Conservation (phyloP, 2,888 invertebrate species). For the Rhagonycha lutea region DNA sequence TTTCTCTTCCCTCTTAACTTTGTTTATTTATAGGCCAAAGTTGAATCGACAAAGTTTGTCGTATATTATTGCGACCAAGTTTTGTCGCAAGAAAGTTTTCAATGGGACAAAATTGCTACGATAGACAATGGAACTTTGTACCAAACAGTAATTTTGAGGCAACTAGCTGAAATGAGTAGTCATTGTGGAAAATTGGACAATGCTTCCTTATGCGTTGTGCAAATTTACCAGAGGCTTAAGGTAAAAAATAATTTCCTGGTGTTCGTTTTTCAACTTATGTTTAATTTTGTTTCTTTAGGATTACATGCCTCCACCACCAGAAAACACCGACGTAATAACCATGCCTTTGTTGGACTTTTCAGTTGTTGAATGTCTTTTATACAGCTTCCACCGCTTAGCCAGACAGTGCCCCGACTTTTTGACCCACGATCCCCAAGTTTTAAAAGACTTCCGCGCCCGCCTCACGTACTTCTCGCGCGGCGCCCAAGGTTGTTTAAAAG, state of each 20-base stretch:
- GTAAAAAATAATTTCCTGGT: slow-evolving; percentile 80
- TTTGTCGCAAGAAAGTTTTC: too few relatives aligned
- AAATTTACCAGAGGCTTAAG: slow-evolving; percentile 77
- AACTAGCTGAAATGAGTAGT: slow-evolving; percentile 83
- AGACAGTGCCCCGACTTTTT: slow-evolving; percentile 78
- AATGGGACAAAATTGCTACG: slow-evolving; percentile 68
- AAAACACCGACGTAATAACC: slow-evolving; percentile 64
- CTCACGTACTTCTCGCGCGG: slow-evolving; percentile 91
- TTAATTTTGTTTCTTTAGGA: slow-evolving; percentile 60
- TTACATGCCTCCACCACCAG: slow-evolving; percentile 87
- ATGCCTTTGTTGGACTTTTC: slow-evolving; percentile 91
- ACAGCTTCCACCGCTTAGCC: slow-evolving; percentile 75
- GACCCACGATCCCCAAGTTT: slow-evolving; percentile 69
- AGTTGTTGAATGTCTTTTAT: slow-evolving; percentile 90
- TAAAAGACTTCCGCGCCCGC: slow-evolving; percentile 85
- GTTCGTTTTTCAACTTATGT: not conserved
- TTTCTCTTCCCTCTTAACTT: not conserved
- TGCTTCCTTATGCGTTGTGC: slow-evolving; percentile 72
- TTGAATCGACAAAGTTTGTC: slow-evolving; percentile 84
- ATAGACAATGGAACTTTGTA: slow-evolving; percentile 65
- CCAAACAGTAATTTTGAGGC: slow-evolving; percentile 80
- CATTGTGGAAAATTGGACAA: slow-evolving; percentile 79
- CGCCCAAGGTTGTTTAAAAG: slow-evolving; percentile 77
- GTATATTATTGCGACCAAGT: slow-evolving; percentile 85
- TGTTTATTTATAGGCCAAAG: slow-evolving; percentile 68